A percentile compares a stretch with the other conserved stretches of the same genome.
phyloP scores from a whole-genome alignment of 2,113 vertebrate genomes.

The Zosterops japonicus region DNA sequence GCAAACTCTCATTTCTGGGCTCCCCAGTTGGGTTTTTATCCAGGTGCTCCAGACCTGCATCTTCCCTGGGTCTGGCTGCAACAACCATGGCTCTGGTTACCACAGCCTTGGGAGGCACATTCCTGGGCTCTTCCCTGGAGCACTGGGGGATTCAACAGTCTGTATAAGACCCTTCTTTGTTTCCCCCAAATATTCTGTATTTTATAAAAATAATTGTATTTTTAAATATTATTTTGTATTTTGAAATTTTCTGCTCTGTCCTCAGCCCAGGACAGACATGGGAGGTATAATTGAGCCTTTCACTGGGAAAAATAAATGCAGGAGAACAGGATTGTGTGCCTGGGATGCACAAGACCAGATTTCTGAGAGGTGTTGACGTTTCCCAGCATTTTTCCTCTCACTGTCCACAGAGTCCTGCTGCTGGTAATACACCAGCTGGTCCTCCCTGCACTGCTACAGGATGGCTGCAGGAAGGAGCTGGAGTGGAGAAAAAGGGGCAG shows the following conservation, averaged over 20 bases:
- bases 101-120: accelerated
- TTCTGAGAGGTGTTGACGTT: neutral
- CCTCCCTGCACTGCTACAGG: neutral
- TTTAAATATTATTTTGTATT: neutral
- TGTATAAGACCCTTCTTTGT: neutral
- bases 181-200: neutral
- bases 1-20: neutral
- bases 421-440: neutral
- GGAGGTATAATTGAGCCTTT: neutral
- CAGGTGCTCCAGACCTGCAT: neutral
- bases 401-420: neutral
- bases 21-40: neutral
- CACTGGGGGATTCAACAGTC: neutral
- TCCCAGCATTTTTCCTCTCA: neutral
- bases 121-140: neutral
- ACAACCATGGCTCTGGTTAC: accelerated
- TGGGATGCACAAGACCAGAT: neutral
- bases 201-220: neutral
- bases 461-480: neutral
- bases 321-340: neutral
- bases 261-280: neutral
- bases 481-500: neutral
- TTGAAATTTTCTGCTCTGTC: neutral
- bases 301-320: neutral
- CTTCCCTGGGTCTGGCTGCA: neutral